Base-by-base conservation (phyloP, 2,113 vertebrate genomes). In the Argyrosomus japonicus region DNA sequence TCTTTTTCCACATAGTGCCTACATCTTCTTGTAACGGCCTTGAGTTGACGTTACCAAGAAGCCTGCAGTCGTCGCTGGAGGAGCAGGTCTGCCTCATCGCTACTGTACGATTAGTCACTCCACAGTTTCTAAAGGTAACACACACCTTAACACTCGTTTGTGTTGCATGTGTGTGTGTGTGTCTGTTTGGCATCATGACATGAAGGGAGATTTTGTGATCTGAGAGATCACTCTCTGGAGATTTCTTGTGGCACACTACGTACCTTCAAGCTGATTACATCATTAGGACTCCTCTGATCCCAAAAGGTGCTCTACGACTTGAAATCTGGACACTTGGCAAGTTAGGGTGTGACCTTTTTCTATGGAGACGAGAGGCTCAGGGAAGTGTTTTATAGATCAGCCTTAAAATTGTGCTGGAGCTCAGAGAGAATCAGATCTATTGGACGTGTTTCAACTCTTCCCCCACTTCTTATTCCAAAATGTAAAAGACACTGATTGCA, bases 81-180 rank as follows among this genome's bases (percentile, higher is more conserved):
- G 96, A 98, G 85, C 96, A 96, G 87, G 95, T 97, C 88, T 98
- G 96, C 94, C 94, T 99, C 62, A 95, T 99, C 17, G 98, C 98
- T 3, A 97, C 95, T 2, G 96, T 98, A 23, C 96, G 96, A 81
- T 86, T 98, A 0, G 94, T 97, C 89, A 97, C 95, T 0, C 93
- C 95, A 0, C 94, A 96, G 86, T 96, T 96, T 91, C 79, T 98
- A 18, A 96, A 95, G 96, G 98, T 99, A 89, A 95, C 12, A 47
- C 13, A 79, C 21, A 67, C 27, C 4, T 71, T 69, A 14, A 72
- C 36, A 40, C 36, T 9, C 1, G 70, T 45, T 68, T 69, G 8
- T 73, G 13, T 75, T 67, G 3, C 50, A 3, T 19, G 19, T 58
- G 12, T 78, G 23, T 68, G 36, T 36, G 36, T 70, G 3, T 36